Evolutionary conservation across 2,888 invertebrate species (phyloP), one percentile per base, ranked within the genome.

Genomic region (Cheilosia pagana): DNA sequence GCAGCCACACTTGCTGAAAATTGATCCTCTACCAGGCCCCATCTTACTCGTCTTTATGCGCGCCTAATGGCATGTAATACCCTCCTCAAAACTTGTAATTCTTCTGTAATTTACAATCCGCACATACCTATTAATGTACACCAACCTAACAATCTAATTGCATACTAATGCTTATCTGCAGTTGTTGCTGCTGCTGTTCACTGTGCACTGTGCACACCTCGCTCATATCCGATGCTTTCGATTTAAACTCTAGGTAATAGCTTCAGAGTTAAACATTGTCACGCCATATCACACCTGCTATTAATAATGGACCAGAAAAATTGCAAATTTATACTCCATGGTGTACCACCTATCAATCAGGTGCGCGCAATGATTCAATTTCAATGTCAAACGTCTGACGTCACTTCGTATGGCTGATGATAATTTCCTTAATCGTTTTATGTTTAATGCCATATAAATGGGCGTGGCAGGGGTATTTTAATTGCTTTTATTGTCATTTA

Each of bases 231-330:
- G 31, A 57, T 48, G 55, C 21, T 35, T 25, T 31, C 52, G 31
- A 39, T 35, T 16, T 48, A 16, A 52, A 65, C 57, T 39, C 35
- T 62, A n/a, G n/a, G n/a, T n/a, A 48, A 74, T 53, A 60, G 74
- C 79, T 74, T 68, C n/a, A 41, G 25, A 62, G 60, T 19, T 25
- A 81, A 81, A 62, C 70, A 76, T 70, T 81, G 76, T 76, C 81
- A 76, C 70, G 76, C 57, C 63, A 81, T 65, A 76, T 70, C 55
- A 81, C 81, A 81, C 81, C 81, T 81, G 70, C 76, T 59, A 81
- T 71, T 70, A 70, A 71, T 81, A 45, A 65, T 53, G 21, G 25
- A 23, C 21, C 28, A 57, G 5, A 55, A 67, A 59, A 65, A 59
- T 70, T 39, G 52, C 28, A 59, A 70, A 55, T 52, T 50, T 19